Base-by-base conservation (phyloP, 2,888 invertebrate genomes). In the Lepidocyrtinus sp. region DNA sequence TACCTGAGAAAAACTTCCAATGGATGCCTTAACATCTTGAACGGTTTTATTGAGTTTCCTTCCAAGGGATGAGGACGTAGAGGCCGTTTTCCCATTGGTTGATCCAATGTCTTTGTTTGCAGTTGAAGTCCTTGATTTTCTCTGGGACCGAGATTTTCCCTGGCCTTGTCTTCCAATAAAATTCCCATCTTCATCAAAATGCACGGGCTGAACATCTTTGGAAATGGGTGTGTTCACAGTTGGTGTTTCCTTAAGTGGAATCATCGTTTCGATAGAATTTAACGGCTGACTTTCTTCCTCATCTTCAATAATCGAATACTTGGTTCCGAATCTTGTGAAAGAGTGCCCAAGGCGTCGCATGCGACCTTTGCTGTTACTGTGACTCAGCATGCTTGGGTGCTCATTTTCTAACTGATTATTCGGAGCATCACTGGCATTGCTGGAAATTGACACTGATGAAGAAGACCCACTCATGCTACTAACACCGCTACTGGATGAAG, bases 1-100 rank as follows among this genome's bases (percentile, higher is more conserved):
- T 79, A 86, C 86, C 85, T 86, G 86, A 7, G 86, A 86, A 24
- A 86, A 79, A 71, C 82, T 86, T 50, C 85, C 86, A 68, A 85
- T 64, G 0, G 85, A 84, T 5, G 76, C 75, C 45, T 85, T 85
- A 7, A 86, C 85, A 63, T 85, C 85, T 45, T 85, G 85, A 27
- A 86, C 81, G 22, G 85, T 85, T 72, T 83, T 85, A 63, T 86
- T 86, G 12, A 86, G 26, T 25, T 80, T 72, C 55, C 82, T 75
- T 9, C 83, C 82, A 81, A 74, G 68, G 0, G 81, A 81, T 45
- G 65, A 55, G n/a, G n/a, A n/a, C n/a, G n/a, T n/a, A n/a, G n/a
- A n/a, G n/a, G n/a, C n/a, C 3, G 59, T 68, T 2, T 22, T 65
- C 0, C 36, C 68, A 21, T 62, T 3, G 21, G 19, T 17, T 3